Evolutionary conservation across 2,113 vertebrate species (phyloP).

Genomic region (Gnathonemus longibarbis): DNA sequence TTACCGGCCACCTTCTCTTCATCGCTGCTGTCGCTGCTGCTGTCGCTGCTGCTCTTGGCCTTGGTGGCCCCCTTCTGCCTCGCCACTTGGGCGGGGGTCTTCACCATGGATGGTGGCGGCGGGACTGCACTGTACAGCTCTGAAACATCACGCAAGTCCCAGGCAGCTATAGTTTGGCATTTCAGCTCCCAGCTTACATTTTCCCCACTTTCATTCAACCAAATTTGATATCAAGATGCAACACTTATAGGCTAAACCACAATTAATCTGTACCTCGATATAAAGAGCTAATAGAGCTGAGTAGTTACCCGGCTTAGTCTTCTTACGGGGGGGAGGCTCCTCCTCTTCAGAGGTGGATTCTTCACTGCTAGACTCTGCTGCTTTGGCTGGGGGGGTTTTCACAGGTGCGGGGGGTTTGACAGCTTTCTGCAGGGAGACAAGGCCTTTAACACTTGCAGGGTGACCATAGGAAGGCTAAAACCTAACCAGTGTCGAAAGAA

Average conservation of each 20-base stretch:
- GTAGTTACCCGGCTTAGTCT: slow-evolving; percentile 58
- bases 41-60: slow-evolving; percentile 46
- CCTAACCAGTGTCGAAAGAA: background rate
- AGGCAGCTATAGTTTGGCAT: background rate
- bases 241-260: background rate
- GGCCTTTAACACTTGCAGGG: background rate
- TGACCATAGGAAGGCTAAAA: background rate
- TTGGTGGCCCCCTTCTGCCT: background rate
- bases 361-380: slow-evolving; percentile 53
- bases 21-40: slow-evolving; percentile 49
- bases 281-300: background rate
- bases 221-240: background rate
- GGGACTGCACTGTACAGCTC: slow-evolving; percentile 63
- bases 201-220: background rate
- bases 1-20: slow-evolving; percentile 37
- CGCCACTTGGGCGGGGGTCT: slow-evolving; percentile 23
- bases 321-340: slow-evolving; percentile 58
- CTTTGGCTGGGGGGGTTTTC: slow-evolving; percentile 37
- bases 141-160: slow-evolving; percentile 22
- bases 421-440: slow-evolving; percentile 36
- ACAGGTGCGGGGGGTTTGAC: slow-evolving; percentile 27
- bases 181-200: background rate
- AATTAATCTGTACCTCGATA: background rate
- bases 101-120: slow-evolving; percentile 48
- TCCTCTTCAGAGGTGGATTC: slow-evolving; percentile 61